Evolutionary conservation across 2,797 vertebrate species (phyloP), one percentile per base, ranked within the genome.

Genomic region (Schizopygopsis malacanthus): DNA sequence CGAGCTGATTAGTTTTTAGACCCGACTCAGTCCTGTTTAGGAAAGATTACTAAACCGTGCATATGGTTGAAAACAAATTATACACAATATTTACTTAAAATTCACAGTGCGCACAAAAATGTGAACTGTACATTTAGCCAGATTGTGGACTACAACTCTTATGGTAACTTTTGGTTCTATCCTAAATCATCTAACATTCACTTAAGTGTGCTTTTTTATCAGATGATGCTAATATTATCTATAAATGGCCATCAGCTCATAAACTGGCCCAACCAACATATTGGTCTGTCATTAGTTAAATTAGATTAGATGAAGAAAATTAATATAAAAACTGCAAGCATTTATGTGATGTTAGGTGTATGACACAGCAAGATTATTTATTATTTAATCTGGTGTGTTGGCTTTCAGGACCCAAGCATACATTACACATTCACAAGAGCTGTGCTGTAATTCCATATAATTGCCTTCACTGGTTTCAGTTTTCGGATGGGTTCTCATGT

Each of bases 361-460:
- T 56, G 8, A 3, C 16, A 25, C 37, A 1, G 11, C 25, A 43
- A 59, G n/a, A 28, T 83, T 28, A 73, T 75, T 63, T 20, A 73
- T 72, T 72, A 63, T 63, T 76, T 33, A 33, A 65, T 45, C 15
- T 25, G 5, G 37, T 70, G 45, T 33, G 16, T 33, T 84, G 45
- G 12, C 33, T 47, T 41, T 84, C 18, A 67, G 37, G 61, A 54
- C 18, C 25, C 50, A 39, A 37, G 4, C n/a, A n/a, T 79, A 25
- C 33, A 84, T 84, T 79, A 79, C 79, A 45, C 63, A 56, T 79
- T 69, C 13, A 52, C 6, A 16, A 45, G 63, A 79, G 75, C 39
- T 56, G n/a, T 79, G 75, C 47, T 84, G 83, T 79, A 84, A 79
- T 84, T 22, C 39, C 50, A 84, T 84, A 84, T 71, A 65, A 70